A percentile compares a stretch with the other conserved stretches of the same genome.
Conservation (phyloP, 2,797 vertebrate species). For the Eulemur albifrons region DNA sequence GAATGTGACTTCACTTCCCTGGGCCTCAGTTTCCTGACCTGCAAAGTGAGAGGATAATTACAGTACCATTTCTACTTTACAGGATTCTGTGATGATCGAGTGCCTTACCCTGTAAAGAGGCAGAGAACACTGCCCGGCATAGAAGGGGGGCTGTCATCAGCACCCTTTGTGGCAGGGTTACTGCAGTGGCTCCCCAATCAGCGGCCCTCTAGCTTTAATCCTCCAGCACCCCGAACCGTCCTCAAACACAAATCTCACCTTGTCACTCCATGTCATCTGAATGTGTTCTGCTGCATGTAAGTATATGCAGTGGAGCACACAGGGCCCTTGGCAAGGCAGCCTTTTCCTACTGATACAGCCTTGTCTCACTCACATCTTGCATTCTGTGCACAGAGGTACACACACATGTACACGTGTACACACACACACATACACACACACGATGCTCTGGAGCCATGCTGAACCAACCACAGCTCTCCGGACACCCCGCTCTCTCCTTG, state of each 20-base stretch:
- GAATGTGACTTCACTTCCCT: background rate
- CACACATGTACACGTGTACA: rapidly evolving
- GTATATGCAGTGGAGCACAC: background rate
- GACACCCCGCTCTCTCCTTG: background rate
- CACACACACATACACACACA: too few species aligned
- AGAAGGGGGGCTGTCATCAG: too few species aligned
- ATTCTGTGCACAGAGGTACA: background rate
- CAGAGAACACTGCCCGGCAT: background rate
- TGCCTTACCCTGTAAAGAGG: background rate
- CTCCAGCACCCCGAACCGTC: background rate
- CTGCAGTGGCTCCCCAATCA: background rate
- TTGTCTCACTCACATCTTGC: background rate
- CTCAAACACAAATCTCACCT: background rate
- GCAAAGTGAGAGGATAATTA: background rate
- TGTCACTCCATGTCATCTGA: background rate
- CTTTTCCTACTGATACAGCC: background rate
- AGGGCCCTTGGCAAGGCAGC: background rate
- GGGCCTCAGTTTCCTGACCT: background rate
- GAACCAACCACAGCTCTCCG: background rate
- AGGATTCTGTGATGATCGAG: background rate
- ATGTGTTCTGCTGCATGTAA: background rate
- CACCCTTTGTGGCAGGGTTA: too few species aligned
- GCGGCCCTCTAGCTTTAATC: background rate
- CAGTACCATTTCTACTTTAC: too few species aligned
- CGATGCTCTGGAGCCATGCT: background rate